phyloP scores from a whole-genome alignment of 1,140 invertebrate species.

The Proctacanthus coquilletti region DNA sequence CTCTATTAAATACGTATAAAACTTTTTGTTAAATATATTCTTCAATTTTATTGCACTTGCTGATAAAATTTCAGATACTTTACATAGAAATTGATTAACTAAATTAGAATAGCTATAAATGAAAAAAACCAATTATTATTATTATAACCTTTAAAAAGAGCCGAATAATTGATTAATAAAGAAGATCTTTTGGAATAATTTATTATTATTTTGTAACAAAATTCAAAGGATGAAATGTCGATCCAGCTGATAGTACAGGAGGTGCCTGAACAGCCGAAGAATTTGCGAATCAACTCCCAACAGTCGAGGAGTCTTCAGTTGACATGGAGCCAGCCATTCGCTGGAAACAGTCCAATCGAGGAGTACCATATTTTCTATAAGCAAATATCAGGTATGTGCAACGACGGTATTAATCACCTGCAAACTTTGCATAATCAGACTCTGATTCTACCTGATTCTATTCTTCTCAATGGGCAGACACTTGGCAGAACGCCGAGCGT shows the following conservation, averaged over 20 bases:
- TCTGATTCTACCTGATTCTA: background rate
- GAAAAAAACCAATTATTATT: too few relatives aligned
- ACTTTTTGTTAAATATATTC: too few relatives aligned
- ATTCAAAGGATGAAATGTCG: constrained; percentile 68
- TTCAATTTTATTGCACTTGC: too few relatives aligned
- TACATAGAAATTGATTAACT: too few relatives aligned
- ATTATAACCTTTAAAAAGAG: too few relatives aligned
- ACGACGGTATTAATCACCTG: background rate
- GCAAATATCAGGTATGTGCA: constrained; percentile 52
- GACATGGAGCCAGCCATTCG: constrained; percentile 70
- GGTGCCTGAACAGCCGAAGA: constrained; percentile 74
- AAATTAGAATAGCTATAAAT: too few relatives aligned
- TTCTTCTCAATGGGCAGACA: constrained; percentile 15
- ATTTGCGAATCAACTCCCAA: constrained; percentile 68
- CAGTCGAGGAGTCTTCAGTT: constrained; percentile 62
- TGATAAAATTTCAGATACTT: too few relatives aligned
- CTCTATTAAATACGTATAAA: too few relatives aligned
- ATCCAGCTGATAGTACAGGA: constrained; percentile 85
- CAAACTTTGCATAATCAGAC: background rate
- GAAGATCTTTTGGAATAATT: too few relatives aligned
- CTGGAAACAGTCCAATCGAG: constrained; percentile 75
- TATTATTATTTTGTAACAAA: too few relatives aligned
- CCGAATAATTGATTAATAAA: too few relatives aligned
- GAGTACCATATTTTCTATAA: constrained; percentile 79
- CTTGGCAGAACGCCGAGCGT: constrained; percentile 48